Percentiles rank a stretch among this genome's conserved stretches.
These are phyloP conservation scores for Nomada fucata DNA, from an alignment of 2,888 invertebrate genomes.

Conservation along the genomic window DNA sequence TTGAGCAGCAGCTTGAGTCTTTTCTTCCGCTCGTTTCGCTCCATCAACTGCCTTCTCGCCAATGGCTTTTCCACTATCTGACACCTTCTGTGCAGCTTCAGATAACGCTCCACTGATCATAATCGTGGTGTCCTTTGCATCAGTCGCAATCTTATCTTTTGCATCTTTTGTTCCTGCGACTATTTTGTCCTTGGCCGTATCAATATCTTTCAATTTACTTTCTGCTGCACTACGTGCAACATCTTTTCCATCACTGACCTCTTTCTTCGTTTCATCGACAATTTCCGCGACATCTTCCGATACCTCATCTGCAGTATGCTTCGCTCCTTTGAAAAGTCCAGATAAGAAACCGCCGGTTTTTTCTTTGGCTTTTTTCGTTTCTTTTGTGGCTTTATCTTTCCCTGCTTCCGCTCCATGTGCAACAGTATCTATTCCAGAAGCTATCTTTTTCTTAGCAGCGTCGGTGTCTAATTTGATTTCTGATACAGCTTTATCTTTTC, in stretches of 20 bases:
- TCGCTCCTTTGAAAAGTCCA: conserved; percentile 69
- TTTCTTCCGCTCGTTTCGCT: conserved; percentile 72
- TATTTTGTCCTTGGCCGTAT: conserved; percentile 53
- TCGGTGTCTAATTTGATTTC: conserved; percentile 74
- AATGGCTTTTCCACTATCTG: conserved; percentile 17
- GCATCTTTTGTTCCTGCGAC: conserved; percentile 53
- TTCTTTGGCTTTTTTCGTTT: conserved; percentile 71
- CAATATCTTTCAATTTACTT: neutral
- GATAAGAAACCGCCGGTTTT: conserved; percentile 71
- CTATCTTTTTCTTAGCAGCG: conserved; percentile 64
- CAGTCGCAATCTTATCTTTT: conserved; percentile 47
- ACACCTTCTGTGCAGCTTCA: neutral
- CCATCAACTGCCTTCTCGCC: conserved; percentile 17
- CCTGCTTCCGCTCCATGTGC: conserved; percentile 50
- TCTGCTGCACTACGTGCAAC: conserved; percentile 57
- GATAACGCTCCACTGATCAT: conserved; percentile 60
- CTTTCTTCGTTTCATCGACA: conserved; percentile 84
- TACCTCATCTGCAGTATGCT: conserved; percentile 66
- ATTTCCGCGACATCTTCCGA: conserved; percentile 81
- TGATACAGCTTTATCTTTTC: conserved; percentile 76
- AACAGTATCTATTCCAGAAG: conserved; percentile 55
- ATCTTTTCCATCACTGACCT: conserved; percentile 64
- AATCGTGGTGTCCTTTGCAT: conserved; percentile 53
- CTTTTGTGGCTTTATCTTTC: conserved; percentile 66
- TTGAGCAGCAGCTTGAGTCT: conserved; percentile 56